These are phyloP conservation scores for Melanitta fusca DNA, from an alignment of 2,797 vertebrate genomes.

Conservation along the genomic window DNA sequence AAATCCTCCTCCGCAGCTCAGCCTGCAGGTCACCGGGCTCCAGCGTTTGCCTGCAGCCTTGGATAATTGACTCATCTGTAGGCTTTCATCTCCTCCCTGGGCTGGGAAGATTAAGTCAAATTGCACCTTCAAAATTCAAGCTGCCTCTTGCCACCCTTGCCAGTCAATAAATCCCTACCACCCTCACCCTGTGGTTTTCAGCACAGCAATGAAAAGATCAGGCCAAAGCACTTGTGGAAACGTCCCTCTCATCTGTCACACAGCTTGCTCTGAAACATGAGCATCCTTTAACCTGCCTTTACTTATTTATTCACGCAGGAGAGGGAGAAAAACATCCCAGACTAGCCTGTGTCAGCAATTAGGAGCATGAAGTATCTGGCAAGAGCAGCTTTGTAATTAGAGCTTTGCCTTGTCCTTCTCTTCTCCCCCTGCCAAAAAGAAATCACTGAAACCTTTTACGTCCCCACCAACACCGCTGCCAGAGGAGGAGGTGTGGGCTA, in stretches of 20 bases:
- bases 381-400: conserved; percentile 3
- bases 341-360: conserved; percentile 30
- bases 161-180: not conserved
- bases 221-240: not conserved
- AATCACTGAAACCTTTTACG: not conserved
- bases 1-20: not conserved
- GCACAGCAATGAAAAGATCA: not conserved
- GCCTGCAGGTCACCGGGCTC: not conserved
- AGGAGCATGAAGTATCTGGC: conserved; percentile 13
- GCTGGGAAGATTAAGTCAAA: conserved; percentile 8
- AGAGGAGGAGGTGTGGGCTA: not conserved
- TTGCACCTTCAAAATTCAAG: not conserved
- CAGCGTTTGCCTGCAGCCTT: not conserved
- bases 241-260: not conserved
- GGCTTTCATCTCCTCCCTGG: not conserved
- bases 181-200: not conserved
- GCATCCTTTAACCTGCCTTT: not conserved
- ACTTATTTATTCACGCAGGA: conserved; percentile 23
- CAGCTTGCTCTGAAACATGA: not conserved
- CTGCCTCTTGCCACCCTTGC: not conserved
- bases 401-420: not conserved
- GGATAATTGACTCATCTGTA: not conserved
- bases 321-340: not conserved
- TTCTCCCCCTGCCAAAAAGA: not conserved
- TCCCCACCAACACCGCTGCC: not conserved